Percentiles rank a stretch among this genome's conserved stretches.
phyloP scores from a whole-genome alignment of 2,113 vertebrate species.

The Alectura lathami region DNA sequence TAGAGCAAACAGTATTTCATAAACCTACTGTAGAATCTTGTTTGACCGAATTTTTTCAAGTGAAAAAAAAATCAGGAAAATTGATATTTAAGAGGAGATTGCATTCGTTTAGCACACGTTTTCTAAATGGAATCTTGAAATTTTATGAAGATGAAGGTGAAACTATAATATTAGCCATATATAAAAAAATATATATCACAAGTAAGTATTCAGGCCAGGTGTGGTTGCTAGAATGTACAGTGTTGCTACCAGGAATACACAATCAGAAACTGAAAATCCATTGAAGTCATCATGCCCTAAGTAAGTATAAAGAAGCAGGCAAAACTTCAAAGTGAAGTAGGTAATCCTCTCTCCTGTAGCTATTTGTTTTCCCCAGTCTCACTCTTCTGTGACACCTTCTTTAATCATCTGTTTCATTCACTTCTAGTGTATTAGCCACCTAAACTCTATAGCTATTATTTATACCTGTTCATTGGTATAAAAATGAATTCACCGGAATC shows the following conservation, averaged over 20 bases:
- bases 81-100: background rate
- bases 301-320: background rate
- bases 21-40: background rate
- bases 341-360: background rate
- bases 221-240: background rate
- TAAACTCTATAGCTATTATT: background rate
- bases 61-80: background rate
- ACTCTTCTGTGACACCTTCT: background rate
- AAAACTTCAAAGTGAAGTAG: background rate
- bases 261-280: background rate
- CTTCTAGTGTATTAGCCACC: background rate
- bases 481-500: background rate
- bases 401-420: background rate
- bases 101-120: background rate
- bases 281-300: background rate
- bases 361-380: background rate
- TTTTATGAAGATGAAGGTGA: background rate
- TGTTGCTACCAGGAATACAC: background rate
- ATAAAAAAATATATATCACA: background rate
- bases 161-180: background rate
- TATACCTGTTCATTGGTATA: background rate
- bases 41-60: background rate
- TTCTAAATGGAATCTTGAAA: background rate
- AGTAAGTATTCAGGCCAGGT: background rate
- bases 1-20: slow-evolving; percentile 6